Evolutionary conservation across 2,113 vertebrate genomes (phyloP).

Genomic region (Ophthalmolycus amberensis): DNA sequence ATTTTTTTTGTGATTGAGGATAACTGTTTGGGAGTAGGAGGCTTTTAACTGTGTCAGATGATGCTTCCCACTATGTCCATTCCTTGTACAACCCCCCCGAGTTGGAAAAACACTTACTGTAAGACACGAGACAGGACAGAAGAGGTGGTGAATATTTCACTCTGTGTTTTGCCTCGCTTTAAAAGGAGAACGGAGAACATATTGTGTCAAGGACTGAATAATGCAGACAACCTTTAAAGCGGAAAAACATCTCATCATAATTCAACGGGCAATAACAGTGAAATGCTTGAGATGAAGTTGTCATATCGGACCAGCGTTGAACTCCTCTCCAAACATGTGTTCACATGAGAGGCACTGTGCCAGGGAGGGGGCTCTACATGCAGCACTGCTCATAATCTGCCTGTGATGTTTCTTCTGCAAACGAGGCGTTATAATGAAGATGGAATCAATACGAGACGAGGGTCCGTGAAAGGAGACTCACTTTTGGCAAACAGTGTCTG

Average conservation of each 20-base stretch:
- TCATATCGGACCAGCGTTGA: constrained; percentile 43
- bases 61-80: constrained; percentile 13
- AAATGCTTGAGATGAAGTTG: constrained; percentile 23
- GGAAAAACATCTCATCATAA: constrained; percentile 19
- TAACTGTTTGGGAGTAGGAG: constrained; percentile 22
- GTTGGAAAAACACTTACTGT: constrained; percentile 26
- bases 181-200: constrained; percentile 9
- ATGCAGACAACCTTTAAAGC: constrained; percentile 18
- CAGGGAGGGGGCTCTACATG: constrained; percentile 20
- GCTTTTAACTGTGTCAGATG: constrained; percentile 25
- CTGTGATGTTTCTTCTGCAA: not conserved
- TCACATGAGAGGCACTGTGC: constrained; percentile 40
- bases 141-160: constrained; percentile 30
- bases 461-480: constrained; percentile 13
- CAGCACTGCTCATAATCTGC: constrained; percentile 7
- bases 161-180: not conserved
- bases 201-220: constrained; percentile 27
- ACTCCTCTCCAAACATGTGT: constrained; percentile 37
- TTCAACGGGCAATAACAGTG: constrained; percentile 24
- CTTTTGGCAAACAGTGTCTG: not conserved
- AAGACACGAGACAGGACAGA: not conserved
- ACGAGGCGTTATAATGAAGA: not conserved
- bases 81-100: constrained; percentile 9
- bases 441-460: constrained; percentile 26
- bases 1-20: constrained; percentile 28